Evolutionary conservation across 2,113 vertebrate species (phyloP).

Genomic region (Xiphophorus maculatus): DNA sequence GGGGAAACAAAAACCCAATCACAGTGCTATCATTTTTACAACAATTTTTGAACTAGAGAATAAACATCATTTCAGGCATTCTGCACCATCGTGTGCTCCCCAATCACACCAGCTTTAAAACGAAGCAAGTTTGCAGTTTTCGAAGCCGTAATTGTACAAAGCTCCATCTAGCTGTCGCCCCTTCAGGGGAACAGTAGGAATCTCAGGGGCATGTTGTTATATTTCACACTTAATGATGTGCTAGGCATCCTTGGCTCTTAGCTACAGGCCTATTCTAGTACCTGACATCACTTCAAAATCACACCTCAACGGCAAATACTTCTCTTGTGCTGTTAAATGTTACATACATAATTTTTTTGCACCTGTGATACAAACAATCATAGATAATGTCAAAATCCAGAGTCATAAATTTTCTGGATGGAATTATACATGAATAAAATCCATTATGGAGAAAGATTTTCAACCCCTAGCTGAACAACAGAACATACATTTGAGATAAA

Average conservation of each 20-base stretch:
- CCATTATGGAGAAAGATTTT: too few relatives aligned
- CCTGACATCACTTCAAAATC: conserved; percentile 62
- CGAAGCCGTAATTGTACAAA: conserved; percentile 63
- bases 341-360: conserved; percentile 38
- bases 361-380: conserved; percentile 16
- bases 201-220: conserved; percentile 74
- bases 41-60: conserved; percentile 26
- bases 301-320: conserved; percentile 47
- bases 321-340: conserved; percentile 43
- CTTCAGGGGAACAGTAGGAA: conserved; percentile 65
- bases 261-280: conserved; percentile 72
- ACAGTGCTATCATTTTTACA: conserved; percentile 23
- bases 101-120: conserved; percentile 44
- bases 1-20: conserved; percentile 33
- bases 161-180: conserved; percentile 57
- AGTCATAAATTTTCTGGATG: background rate
- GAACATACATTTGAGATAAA: background rate
- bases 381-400: background rate
- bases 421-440: background rate
- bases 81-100: conserved; percentile 26
- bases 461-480: background rate
- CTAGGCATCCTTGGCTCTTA: conserved; percentile 69
- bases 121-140: conserved; percentile 46
- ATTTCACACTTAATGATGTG: conserved; percentile 81
- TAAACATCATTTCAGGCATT: conserved; percentile 23